phyloP scores from a whole-genome alignment of 2,888 invertebrate species.

The Heliconius aoede region DNA sequence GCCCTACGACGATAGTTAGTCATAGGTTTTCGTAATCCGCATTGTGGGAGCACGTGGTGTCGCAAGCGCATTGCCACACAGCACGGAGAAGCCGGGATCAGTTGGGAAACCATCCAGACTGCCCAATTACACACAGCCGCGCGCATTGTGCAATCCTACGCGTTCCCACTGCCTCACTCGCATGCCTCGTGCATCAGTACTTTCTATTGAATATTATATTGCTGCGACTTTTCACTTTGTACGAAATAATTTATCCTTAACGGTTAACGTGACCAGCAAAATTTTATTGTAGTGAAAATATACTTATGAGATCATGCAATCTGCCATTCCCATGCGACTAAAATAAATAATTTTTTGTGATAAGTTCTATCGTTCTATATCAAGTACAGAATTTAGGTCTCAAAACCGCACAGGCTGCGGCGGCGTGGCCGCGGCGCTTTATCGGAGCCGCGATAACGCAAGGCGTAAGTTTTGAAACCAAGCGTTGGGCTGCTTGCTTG shows the following conservation, averaged over 20 bases:
- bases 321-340: constrained; percentile 31
- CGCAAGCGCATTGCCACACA: constrained; percentile 78
- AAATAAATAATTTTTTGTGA: constrained; percentile 37
- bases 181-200: constrained; percentile 34
- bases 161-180: constrained; percentile 55
- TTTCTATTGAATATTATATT: constrained; percentile 63
- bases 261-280: constrained; percentile 6
- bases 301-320: constrained; percentile 45
- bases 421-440: constrained; percentile 77
- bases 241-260: constrained; percentile 38
- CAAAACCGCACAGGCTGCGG: constrained; percentile 73
- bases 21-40: constrained; percentile 82
- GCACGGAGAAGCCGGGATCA: constrained; percentile 76
- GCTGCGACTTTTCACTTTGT: constrained; percentile 43
- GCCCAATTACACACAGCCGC: constrained; percentile 75
- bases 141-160: constrained; percentile 65
- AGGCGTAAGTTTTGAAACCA: constrained; percentile 82
- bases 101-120: constrained; percentile 82
- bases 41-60: constrained; percentile 80
- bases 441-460: constrained; percentile 81
- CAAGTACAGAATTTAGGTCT: constrained; percentile 72
- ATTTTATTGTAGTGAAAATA: constrained; percentile 37
- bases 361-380: constrained; percentile 44
- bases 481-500: constrained; percentile 83
- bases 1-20: constrained; percentile 70